Evolutionary conservation across 2,797 vertebrate genomes (phyloP), one percentile per base, ranked within the genome.

Genomic region (Manis crassicaudata): DNA sequence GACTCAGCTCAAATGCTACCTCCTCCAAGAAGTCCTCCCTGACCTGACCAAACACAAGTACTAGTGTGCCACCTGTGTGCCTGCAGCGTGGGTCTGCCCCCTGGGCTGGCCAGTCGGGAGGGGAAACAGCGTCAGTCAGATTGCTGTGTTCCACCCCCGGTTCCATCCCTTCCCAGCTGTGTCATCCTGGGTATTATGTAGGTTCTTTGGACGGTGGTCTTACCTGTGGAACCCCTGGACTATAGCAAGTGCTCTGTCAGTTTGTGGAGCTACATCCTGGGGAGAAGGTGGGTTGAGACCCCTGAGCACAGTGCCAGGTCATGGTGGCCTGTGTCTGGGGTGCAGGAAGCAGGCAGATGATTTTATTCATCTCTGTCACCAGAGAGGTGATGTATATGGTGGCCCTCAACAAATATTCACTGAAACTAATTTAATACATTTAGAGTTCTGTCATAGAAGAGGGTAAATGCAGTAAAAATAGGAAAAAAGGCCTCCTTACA

Each of bases 161-260:
- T 21, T 5, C 29, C 21, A 1, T 20, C 43, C 76, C 20, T n/a
- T 46, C 72, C 58, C 32, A 20, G 86, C 29, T 27, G 5, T 25
- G 2, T 6, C 43, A 76, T 43, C 43, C 32, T 0, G 21, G 29
- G 37, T 8, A 12, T 35, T 25, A 21, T 2, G 0, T 25, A 23
- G 52, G 20, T 27, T 60, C 67, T 68, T 12, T 18, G 56, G 54
- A 70, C 68, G 13, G 9, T 29, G 1, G 68, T 35, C 16, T 73
- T 23, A n/a, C 7, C 13, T 16, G 2, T 17, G 27, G 56, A 37
- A 72, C 17, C 12, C 52, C 35, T 3, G 10, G 67, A 2, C 50
- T 2, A 1, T 16, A 7, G 10, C 27, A 37, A 72, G 40, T 32
- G 40, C 58, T 29, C 29, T 6, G 29, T 37, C 8, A 62, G 11